Evolutionary conservation across 2,888 invertebrate species (phyloP), one percentile per base, ranked within the genome.

Genomic region (Scaptodrosophila latifasciaeformis): DNA sequence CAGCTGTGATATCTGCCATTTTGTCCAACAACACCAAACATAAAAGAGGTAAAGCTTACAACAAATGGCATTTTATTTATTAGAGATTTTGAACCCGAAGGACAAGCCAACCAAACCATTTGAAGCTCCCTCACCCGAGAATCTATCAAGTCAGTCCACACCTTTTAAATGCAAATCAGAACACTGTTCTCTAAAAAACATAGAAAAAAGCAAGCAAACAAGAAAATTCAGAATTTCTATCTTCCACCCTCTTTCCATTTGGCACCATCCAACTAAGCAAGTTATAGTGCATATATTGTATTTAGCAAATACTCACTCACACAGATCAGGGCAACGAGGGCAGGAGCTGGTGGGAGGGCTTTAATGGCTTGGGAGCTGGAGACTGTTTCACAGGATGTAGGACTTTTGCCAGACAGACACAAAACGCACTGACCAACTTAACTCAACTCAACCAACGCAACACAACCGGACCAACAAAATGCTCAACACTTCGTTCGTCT

Each of bases 121-220:
- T n/a, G n/a, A n/a, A n/a, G n/a, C n/a, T n/a, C n/a, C n/a, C n/a
- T n/a, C n/a, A n/a, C n/a, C n/a, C n/a, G n/a, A n/a, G n/a, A n/a
- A n/a, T n/a, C n/a, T n/a, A n/a, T n/a, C n/a, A n/a, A n/a, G n/a
- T n/a, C n/a, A n/a, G n/a, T n/a, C n/a, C 68, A 63, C 59, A 65
- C 70, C 71, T 77, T 72, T 72, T 72, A 77, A 72, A 72, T 72
- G 78, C 72, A 72, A 72, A 72, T 72, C 72, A 74, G 62, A 64
- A 65, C 70, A 64, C 75, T 74, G 62, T 74, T 65, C 58, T 65
- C 45, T 15, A n/a, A n/a, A n/a, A n/a, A 57, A 54, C 34, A 31
- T 31, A 39, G 52, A 27, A 18, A 37, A 49, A 49, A 45, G 7
- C 34, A 21, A 42, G 12, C 15, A 49, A 49, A 49, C 48, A 59